Evolutionary conservation across 2,797 vertebrate species (phyloP).

Genomic region (Hydrocynus forskahlii): DNA sequence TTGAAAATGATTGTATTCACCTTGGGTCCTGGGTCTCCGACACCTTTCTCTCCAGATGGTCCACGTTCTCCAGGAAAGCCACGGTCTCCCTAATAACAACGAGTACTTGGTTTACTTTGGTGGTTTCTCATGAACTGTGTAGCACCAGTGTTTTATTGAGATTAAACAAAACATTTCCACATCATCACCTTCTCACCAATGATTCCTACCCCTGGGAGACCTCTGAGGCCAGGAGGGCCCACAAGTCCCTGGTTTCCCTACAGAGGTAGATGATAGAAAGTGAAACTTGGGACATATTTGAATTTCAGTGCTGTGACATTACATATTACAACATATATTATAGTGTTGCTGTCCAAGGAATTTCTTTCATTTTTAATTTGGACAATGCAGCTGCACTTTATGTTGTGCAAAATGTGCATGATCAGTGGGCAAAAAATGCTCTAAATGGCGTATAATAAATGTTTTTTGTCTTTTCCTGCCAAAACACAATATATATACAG

Average conservation of each 20-base stretch:
- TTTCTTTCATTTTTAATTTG: no score
- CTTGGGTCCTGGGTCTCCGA: constrained; percentile 78
- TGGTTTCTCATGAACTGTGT: background rate
- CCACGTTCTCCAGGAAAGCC: constrained; percentile 80
- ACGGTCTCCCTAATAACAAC: constrained; percentile 76
- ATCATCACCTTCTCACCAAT: constrained; percentile 81
- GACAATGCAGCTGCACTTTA: no score
- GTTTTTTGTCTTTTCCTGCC: no score
- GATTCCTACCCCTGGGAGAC: constrained; percentile 75
- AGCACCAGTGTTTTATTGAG: background rate
- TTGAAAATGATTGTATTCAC: constrained; percentile 57
- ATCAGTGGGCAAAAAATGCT: no score
- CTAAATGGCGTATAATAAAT: no score
- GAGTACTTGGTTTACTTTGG: background rate
- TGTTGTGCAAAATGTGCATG: no score
- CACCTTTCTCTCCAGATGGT: constrained; percentile 75
- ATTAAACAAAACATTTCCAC: background rate
- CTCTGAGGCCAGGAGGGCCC: constrained; percentile 80
- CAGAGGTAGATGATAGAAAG: background rate
- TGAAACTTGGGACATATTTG: background rate
- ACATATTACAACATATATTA: background rate
- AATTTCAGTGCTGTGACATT: background rate
- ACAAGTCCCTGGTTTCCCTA: constrained; percentile 82
- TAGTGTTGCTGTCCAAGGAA: no score
- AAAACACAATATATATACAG: no score